phyloP scores from a whole-genome alignment of 2,113 vertebrate genomes.

The Rhynchopsitta pachyrhyncha region DNA sequence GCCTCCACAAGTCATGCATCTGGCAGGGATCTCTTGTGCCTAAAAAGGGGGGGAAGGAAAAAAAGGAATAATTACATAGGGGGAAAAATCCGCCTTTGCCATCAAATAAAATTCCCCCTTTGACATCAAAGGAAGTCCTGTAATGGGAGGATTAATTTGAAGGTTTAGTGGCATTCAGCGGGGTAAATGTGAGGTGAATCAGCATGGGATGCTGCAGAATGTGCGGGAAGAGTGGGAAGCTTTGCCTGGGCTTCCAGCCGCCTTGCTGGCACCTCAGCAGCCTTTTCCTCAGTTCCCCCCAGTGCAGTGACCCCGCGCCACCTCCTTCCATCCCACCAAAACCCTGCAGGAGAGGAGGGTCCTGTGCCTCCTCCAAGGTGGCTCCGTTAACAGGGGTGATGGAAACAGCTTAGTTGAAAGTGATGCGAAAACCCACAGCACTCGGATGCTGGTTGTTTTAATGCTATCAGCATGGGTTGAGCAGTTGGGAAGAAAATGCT shows the following conservation, averaged over 20 bases:
- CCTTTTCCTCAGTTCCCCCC: neutral
- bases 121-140: conserved; percentile 78
- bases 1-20: conserved; percentile 65
- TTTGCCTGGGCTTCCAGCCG: conserved; percentile 26
- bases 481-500: neutral
- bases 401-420: neutral
- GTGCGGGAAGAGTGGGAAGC: conserved; percentile 56
- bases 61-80: conserved; percentile 70
- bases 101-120: conserved; percentile 67
- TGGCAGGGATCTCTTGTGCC: conserved; percentile 47
- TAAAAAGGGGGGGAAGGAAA: conserved; percentile 2
- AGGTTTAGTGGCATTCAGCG: conserved; percentile 74
- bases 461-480: rapidly evolving
- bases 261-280: conserved; percentile 10
- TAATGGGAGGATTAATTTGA: conserved; percentile 77
- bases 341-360: neutral
- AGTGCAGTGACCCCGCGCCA: rapidly evolving
- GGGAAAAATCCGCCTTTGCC: conserved; percentile 67
- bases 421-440: neutral
- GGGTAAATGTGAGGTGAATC: conserved; percentile 72
- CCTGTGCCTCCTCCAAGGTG: neutral
- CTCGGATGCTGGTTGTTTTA: neutral
- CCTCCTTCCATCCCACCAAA: neutral
- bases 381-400: neutral
- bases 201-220: conserved; percentile 68